Base-by-base conservation (phyloP, 2,888 invertebrate species). In the Dolomedes plantarius region DNA sequence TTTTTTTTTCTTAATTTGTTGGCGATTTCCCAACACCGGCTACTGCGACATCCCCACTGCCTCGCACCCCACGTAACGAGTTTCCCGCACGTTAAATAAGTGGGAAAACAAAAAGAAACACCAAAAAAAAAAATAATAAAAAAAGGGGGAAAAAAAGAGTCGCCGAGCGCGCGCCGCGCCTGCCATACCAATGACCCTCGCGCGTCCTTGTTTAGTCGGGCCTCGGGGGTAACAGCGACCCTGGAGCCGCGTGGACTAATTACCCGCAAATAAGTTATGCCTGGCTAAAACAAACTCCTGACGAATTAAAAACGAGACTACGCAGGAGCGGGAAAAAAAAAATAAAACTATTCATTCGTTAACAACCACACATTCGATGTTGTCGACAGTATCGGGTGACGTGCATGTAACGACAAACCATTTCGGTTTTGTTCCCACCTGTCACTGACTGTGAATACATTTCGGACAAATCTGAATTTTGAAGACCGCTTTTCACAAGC, bases 241-340 rank as follows among this genome's bases (percentile, higher is more conserved):
- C 83, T 85, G 83, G 83, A 82, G 72, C 56, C 1, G 72, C 23
- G 27, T 83, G 83, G 77, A 85, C 83, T 78, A 85, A 85, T 85
- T 85, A 85, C 77, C 83, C 5, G 72, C 77, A 62, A 85, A 76
- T 83, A 76, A 83, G 65, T 41, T 71, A 56, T 68, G 64, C 82
- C 65, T 46, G 50, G 76, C 82, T 76, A 69, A 76, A 76, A 65
- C 82, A 46, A 64, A 76, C 82, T 72, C 71, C 29, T 74, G 39
- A 32, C 82, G 76, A 83, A 76, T 71, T 83, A 76, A 76, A 67
- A 76, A 82, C 68, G 78, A 71, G 71, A 39, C 41, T 67, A 32
- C 32, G 32, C 13, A 67, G 19, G 67, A n/a, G 19, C 67, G 27
- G 28, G 69, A 69, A 78, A 50, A 69, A 78, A 50, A 64, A 65